A percentile compares a stretch with the other conserved stretches of the same genome.
phyloP scores from a whole-genome alignment of 2,113 vertebrate species.

The Thymallus thymallus region DNA sequence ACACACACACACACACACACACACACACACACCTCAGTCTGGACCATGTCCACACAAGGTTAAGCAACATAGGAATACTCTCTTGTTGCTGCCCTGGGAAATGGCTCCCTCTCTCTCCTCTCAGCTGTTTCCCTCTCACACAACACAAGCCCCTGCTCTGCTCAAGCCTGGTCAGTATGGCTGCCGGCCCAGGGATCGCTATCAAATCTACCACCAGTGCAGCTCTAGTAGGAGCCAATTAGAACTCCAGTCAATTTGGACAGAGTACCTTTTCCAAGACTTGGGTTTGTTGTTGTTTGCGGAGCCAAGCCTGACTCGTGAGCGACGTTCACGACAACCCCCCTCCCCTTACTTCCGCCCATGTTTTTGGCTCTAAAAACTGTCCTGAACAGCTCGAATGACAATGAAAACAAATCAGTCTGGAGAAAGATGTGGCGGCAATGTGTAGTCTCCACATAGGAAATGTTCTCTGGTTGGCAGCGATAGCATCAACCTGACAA shows the following conservation, averaged over 20 bases:
- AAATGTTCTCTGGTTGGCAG: background rate
- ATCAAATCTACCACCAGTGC: slow-evolving; percentile 31
- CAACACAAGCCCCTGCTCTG: slow-evolving; percentile 9
- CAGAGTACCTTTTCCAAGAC: slow-evolving; percentile 39
- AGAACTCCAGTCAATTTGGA: slow-evolving; percentile 34
- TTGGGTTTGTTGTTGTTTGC: slow-evolving; percentile 42
- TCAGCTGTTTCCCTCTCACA: slow-evolving; percentile 4
- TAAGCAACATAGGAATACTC: background rate
- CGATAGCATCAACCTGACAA: background rate
- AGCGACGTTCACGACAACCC: slow-evolving; percentile 12
- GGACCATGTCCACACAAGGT: too few species aligned
- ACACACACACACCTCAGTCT: background rate
- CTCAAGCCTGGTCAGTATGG: slow-evolving; percentile 33
- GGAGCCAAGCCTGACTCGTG: slow-evolving; percentile 42
- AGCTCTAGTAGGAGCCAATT: slow-evolving; percentile 25
- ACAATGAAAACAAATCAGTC: background rate
- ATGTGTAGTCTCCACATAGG: background rate
- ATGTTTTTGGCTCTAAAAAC: background rate
- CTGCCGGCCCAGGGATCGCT: slow-evolving; percentile 36
- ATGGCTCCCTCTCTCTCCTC: background rate
- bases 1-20: background rate
- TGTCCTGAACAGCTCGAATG: background rate
- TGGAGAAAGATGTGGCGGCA: background rate
- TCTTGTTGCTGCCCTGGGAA: background rate
- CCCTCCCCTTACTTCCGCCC: background rate